phyloP scores from a whole-genome alignment of 2,113 vertebrate species.

The Hypocryptadius cinnamomeus region DNA sequence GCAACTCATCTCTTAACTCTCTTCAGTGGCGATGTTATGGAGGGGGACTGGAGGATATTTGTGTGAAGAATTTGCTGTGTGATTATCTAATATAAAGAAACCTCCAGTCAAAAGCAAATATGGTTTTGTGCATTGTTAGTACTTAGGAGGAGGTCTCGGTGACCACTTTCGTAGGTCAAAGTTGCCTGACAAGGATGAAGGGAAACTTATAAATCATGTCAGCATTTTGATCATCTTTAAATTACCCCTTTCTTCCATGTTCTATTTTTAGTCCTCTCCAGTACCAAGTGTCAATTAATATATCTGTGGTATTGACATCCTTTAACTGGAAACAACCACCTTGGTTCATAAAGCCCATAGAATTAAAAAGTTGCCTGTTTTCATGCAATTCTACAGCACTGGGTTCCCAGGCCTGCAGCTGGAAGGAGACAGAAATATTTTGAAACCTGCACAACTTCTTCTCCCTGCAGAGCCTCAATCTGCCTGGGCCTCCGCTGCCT shows the following conservation, averaged over 20 bases:
- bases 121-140: neutral
- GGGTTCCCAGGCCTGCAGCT: neutral
- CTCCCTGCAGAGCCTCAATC: slow-evolving; percentile 80
- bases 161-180: neutral
- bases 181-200: neutral
- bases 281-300: neutral
- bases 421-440: neutral
- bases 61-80: neutral
- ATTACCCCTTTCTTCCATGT: neutral
- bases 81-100: neutral
- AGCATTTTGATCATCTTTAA: neutral
- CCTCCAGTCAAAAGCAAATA: neutral
- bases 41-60: neutral
- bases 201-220: neutral
- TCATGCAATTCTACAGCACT: neutral
- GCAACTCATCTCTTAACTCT: neutral
- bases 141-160: neutral
- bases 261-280: neutral
- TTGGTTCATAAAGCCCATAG: neutral
- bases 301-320: neutral
- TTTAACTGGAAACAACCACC: neutral
- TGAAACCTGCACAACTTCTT: slow-evolving; percentile 80
- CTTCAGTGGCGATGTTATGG: neutral
- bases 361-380: neutral
- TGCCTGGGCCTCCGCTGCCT: slow-evolving; percentile 77